phyloP scores from a whole-genome alignment of 2,113 vertebrate genomes.

The Pseudorhombus dupliciocellatus region DNA sequence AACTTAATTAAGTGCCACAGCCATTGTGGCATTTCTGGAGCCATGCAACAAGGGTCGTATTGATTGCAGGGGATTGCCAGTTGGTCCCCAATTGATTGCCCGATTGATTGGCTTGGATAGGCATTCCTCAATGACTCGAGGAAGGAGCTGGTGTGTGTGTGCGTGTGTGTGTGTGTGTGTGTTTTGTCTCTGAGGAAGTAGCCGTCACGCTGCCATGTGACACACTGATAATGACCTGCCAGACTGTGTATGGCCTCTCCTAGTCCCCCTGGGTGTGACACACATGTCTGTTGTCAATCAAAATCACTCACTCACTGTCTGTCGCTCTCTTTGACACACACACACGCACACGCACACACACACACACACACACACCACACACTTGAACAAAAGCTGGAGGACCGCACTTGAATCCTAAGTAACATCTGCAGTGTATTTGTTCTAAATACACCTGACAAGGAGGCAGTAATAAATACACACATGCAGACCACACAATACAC shows the following conservation, averaged over 20 bases:
- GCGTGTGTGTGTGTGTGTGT: constrained; percentile 41
- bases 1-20: constrained; percentile 86
- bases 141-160: constrained; percentile 43
- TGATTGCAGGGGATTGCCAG: constrained; percentile 81
- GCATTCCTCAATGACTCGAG: constrained; percentile 75
- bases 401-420: constrained; percentile 49
- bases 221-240: constrained; percentile 81
- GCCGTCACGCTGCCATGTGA: constrained; percentile 68
- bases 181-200: constrained; percentile 72
- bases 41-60: constrained; percentile 80
- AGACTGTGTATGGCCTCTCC: constrained; percentile 61
- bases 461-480: constrained; percentile 30
- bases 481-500: neutral
- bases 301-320: constrained; percentile 35
- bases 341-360: constrained; percentile 23
- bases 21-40: constrained; percentile 75
- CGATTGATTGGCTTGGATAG: constrained; percentile 82
- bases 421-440: constrained; percentile 52
- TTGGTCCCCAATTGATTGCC: constrained; percentile 81
- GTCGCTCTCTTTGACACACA: constrained; percentile 20
- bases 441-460: constrained; percentile 55
- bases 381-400: constrained; percentile 4
- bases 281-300: constrained; percentile 71
- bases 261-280: constrained; percentile 55
- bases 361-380: constrained; percentile 21